Percentiles rank a stretch among this genome's conserved stretches.
phyloP scores from a whole-genome alignment of 1,140 invertebrate genomes.

The Drosophila repleta region DNA sequence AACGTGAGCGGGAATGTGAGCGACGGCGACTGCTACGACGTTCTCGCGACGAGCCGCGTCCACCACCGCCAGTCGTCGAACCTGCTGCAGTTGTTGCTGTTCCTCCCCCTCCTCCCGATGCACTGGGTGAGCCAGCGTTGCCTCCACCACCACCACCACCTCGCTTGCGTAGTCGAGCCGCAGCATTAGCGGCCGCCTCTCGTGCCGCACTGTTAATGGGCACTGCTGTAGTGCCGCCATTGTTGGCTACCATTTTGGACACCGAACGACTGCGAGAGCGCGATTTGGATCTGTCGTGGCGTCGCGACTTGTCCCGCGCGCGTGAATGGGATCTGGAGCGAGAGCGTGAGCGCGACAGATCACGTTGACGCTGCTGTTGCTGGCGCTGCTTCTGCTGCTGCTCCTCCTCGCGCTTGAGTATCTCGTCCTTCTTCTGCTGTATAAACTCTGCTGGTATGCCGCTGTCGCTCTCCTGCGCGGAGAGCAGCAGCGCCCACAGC shows the following conservation, averaged over 20 bases:
- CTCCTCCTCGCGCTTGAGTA: conserved; percentile 91
- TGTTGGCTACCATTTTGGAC: conserved; percentile 42
- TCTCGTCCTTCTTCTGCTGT: conserved; percentile 98
- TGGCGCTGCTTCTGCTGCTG: conserved; percentile 42
- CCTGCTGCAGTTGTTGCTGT: conserved; percentile 11
- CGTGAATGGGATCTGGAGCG: conserved; percentile 66
- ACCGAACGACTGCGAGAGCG: conserved; percentile 57
- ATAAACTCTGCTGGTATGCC: conserved; percentile 97
- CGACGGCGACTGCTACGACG: conserved; percentile 49
- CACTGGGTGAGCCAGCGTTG: conserved; percentile 8
- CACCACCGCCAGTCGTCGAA: conserved; percentile 1
- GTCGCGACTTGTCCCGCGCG: conserved; percentile 57
- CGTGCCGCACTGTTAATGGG: conserved; percentile 59
- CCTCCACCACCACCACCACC: conserved; percentile 30
- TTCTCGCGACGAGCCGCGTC: conserved; percentile 48
- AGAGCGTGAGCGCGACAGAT: conserved; percentile 65
- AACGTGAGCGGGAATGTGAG: conserved; percentile 61
- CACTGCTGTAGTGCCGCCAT: conserved; percentile 35
- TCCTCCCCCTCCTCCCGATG: conserved; percentile 3
- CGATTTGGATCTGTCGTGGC: conserved; percentile 49
- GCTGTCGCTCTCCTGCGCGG: conserved; percentile 96
- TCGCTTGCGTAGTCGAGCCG: conserved; percentile 69
- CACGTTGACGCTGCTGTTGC: conserved; percentile 56
- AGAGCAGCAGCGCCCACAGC: conserved; percentile 96
- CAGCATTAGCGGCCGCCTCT: conserved; percentile 73